Percentiles rank a stretch among this genome's conserved stretches.
Conservation (phyloP, 2,113 vertebrate genomes). For the Tauraco erythrolophus region DNA sequence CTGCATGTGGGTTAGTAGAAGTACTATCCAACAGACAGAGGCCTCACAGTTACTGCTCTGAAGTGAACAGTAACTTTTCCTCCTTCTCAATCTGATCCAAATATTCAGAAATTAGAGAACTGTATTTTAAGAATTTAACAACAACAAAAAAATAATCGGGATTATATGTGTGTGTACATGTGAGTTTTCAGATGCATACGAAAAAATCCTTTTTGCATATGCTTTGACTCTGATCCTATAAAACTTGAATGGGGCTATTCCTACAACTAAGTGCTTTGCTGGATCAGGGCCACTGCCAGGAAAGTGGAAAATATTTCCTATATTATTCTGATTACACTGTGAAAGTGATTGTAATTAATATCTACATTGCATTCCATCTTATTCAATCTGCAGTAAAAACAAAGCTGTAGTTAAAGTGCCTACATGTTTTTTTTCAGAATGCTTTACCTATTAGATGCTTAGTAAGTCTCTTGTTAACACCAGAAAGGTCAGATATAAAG, state of each 20-base stretch:
- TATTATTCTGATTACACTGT: neutral
- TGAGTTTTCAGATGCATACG: neutral
- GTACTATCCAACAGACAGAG: neutral
- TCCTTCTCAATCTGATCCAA: neutral
- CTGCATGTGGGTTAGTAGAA: neutral
- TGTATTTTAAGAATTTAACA: neutral
- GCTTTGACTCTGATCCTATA: neutral
- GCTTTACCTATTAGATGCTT: neutral
- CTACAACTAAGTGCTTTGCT: neutral
- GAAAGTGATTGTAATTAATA: slow-evolving; percentile 8
- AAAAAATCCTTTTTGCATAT: neutral
- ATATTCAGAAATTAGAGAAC: neutral
- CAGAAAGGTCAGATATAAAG: neutral
- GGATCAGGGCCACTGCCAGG: neutral
- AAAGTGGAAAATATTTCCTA: neutral
- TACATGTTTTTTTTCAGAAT: neutral
- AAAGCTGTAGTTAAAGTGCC: neutral
- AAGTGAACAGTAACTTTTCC: neutral
- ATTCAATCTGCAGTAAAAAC: neutral
- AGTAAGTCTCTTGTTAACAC: neutral
- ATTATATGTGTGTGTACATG: neutral
- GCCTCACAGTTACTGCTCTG: neutral
- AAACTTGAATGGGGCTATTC: neutral
- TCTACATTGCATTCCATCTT: neutral
- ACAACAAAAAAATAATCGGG: neutral